A percentile compares a stretch with the other conserved stretches of the same genome.
These are phyloP conservation scores for Callyntrura guangdongensis DNA, from an alignment of 2,888 invertebrate genomes.

Conservation along the genomic window DNA sequence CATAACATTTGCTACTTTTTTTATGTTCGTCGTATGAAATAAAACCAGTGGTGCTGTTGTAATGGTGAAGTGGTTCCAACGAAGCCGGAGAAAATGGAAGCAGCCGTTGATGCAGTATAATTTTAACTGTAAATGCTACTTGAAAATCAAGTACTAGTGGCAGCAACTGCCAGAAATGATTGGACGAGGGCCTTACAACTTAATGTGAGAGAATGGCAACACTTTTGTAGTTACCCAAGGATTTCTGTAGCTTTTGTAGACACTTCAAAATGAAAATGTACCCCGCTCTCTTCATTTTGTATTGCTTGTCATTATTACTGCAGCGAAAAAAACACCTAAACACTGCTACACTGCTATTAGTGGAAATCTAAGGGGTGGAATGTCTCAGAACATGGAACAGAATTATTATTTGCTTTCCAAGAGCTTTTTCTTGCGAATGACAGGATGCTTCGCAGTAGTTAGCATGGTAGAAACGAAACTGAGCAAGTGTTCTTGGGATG, in stretches of 20 bases:
- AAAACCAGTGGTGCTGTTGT: slow-evolving; percentile 40
- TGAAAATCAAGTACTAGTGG: background rate
- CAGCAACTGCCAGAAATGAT: background rate
- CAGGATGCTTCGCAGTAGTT: background rate
- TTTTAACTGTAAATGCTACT: background rate
- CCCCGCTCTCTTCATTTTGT: background rate
- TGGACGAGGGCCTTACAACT: background rate
- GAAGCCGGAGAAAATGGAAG: background rate
- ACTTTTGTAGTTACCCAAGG: background rate
- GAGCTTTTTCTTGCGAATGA: too few relatives aligned
- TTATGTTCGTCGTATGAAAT: slow-evolving; percentile 10
- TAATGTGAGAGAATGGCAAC: slow-evolving; percentile 26
- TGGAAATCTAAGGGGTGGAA: background rate
- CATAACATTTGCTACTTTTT: slow-evolving; percentile 19
- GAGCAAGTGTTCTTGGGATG: background rate
- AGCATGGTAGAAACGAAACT: background rate
- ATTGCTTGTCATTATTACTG: background rate
- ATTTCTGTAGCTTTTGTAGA: background rate
- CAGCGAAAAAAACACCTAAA: background rate
- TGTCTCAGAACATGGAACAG: background rate
- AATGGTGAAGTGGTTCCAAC: background rate
- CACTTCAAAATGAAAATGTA: background rate
- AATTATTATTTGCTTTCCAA: background rate
- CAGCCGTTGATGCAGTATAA: too few relatives aligned
- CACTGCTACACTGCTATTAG: background rate